Percentiles rank a stretch among this genome's conserved stretches.
These are phyloP conservation scores for Agrilus mali DNA, from an alignment of 2,888 invertebrate genomes.

Conservation along the genomic window DNA sequence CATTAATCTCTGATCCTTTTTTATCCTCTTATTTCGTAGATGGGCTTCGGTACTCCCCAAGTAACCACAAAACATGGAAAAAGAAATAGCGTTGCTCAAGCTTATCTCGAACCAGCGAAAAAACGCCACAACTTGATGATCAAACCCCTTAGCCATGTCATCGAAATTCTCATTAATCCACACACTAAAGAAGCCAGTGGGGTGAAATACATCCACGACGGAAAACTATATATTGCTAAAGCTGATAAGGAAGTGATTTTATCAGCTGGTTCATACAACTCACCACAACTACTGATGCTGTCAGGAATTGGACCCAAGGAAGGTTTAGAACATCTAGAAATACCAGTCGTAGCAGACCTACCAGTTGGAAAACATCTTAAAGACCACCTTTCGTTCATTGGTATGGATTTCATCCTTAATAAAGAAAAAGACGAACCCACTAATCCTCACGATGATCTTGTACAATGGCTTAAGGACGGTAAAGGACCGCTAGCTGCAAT, in stretches of 20 bases:
- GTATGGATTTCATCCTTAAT: slow-evolving; percentile 39
- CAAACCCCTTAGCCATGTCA: slow-evolving; percentile 45
- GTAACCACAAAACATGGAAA: slow-evolving; percentile 52
- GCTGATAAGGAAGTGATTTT: slow-evolving; percentile 62
- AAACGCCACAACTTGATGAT: slow-evolving; percentile 49
- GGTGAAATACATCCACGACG: slow-evolving; percentile 43
- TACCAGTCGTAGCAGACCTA: slow-evolving; percentile 42
- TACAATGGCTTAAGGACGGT: slow-evolving; percentile 23
- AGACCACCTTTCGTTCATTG: slow-evolving; percentile 45
- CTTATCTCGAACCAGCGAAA: slow-evolving; percentile 46
- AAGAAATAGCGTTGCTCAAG: slow-evolving; percentile 53
- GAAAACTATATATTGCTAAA: slow-evolving; percentile 38
- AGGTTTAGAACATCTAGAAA: slow-evolving; percentile 43
- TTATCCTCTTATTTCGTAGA: not conserved
- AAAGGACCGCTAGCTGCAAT: slow-evolving; percentile 21
- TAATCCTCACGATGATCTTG: slow-evolving; percentile 29
- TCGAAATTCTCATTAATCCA: slow-evolving; percentile 43
- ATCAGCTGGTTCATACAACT: slow-evolving; percentile 62
- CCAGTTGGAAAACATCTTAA: slow-evolving; percentile 56
- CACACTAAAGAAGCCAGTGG: slow-evolving; percentile 49
- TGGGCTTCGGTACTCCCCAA: slow-evolving; percentile 50
- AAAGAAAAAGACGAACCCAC: slow-evolving; percentile 27
- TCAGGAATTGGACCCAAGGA: slow-evolving; percentile 61
- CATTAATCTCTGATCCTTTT: slow-evolving; percentile 32
- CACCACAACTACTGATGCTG: slow-evolving; percentile 67